phyloP scores from a whole-genome alignment of 1,140 invertebrate species.

The Eumaeus atala region DNA sequence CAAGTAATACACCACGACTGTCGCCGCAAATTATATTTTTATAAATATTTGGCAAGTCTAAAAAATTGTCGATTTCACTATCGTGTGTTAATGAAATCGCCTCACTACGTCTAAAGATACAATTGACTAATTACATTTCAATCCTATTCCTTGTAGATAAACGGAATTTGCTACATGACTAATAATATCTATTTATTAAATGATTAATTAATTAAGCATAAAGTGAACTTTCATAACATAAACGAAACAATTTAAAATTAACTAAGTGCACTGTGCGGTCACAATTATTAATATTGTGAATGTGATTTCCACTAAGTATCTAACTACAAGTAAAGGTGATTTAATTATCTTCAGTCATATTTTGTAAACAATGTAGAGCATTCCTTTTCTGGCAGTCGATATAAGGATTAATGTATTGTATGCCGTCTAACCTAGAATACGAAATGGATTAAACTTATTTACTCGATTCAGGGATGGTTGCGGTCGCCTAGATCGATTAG shows the following conservation, averaged over 20 bases:
- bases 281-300: constrained; percentile 39
- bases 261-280: constrained; percentile 61
- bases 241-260: not conserved
- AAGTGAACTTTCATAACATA: constrained; percentile 16
- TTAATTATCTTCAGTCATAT: constrained; percentile 32
- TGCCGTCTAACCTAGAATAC: constrained; percentile 58
- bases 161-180: constrained; percentile 1
- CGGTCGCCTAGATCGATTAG: constrained; percentile 51
- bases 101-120: constrained; percentile 8
- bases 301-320: constrained; percentile 26
- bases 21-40: too few species aligned
- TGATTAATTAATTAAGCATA: constrained; percentile 6
- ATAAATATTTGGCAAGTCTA: too few species aligned
- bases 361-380: constrained; percentile 19
- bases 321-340: constrained; percentile 25
- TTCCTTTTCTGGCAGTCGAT: constrained; percentile 43
- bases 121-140: constrained; percentile 14
- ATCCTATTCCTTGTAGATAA: not conserved
- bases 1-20: too few species aligned
- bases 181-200: constrained; percentile 2
- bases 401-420: constrained; percentile 23
- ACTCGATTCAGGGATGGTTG: constrained; percentile 36
- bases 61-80: not conserved
- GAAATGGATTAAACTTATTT: constrained; percentile 66
- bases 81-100: not conserved